Evolutionary conservation across 2,113 vertebrate species (phyloP).

Genomic region (Catharus fuscescens): DNA sequence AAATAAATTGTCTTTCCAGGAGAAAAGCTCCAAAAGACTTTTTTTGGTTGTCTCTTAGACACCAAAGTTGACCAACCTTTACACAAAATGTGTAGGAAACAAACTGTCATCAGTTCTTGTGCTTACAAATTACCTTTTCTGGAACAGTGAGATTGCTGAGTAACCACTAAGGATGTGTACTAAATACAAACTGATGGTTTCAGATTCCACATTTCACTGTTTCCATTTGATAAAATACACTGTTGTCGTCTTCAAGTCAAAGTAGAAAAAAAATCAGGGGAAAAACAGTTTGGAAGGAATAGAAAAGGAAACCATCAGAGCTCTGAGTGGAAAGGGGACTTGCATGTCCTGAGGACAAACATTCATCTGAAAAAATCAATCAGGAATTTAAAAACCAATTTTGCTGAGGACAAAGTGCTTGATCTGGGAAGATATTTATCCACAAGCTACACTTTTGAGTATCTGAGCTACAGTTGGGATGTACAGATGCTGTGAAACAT

Average conservation of each 20-base stretch:
- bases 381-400: not conserved
- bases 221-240: not conserved
- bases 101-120: not conserved
- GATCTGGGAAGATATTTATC: not conserved
- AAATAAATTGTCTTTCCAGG: not conserved
- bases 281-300: not conserved
- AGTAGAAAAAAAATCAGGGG: not conserved
- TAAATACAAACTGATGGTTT: not conserved
- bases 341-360: not conserved
- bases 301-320: constrained; percentile 9
- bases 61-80: not conserved
- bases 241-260: not conserved
- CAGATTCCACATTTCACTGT: not conserved
- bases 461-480: not conserved
- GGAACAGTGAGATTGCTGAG: not conserved
- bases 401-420: not conserved
- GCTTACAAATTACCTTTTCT: not conserved
- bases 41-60: not conserved
- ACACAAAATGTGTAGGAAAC: not conserved
- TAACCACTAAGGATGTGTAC: not conserved
- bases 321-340: not conserved
- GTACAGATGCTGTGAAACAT: not conserved
- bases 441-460: not conserved
- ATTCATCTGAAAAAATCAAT: not conserved
- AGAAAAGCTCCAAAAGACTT: not conserved